Percentiles rank a stretch among this genome's conserved stretches.
Conservation (phyloP, 2,797 vertebrate species). For the Labroides dimidiatus region DNA sequence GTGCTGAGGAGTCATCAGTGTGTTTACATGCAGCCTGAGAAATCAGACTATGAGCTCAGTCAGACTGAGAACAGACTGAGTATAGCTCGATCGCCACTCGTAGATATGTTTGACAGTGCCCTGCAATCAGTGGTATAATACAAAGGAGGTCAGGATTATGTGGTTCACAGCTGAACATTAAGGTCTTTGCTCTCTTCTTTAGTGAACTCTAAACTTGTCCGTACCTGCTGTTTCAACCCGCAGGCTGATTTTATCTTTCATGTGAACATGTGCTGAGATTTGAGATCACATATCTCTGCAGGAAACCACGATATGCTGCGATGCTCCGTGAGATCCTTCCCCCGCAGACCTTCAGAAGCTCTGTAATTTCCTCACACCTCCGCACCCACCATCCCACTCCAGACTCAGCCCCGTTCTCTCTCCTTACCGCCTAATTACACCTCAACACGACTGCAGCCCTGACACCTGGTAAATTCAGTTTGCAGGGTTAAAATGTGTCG, state of each 20-base stretch:
- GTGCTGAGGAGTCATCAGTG: too few relatives aligned
- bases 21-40: too few relatives aligned
- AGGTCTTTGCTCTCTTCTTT: too few relatives aligned
- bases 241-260: conserved; percentile 31
- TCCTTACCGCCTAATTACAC: conserved; percentile 53
- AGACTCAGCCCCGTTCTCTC: conserved; percentile 32
- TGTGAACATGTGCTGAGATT: conserved; percentile 9
- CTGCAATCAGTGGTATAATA: too few relatives aligned
- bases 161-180: too few relatives aligned
- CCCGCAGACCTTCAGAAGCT: conserved; percentile 22
- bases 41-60: too few relatives aligned
- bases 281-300: neutral
- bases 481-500: conserved; percentile 13
- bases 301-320: neutral
- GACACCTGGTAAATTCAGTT: neutral
- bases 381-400: conserved; percentile 9
- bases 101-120: too few relatives aligned
- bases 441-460: conserved; percentile 1
- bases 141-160: too few relatives aligned
- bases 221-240: conserved; percentile 20
- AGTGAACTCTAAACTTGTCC: too few relatives aligned
- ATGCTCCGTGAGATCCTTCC: conserved; percentile 15
- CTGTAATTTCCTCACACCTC: conserved; percentile 33
- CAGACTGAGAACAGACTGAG: too few relatives aligned
- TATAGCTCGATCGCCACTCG: too few relatives aligned